Evolutionary conservation across 2,888 invertebrate species (phyloP), one percentile per base, ranked within the genome.

Genomic region (Drosophila hamatofila): DNA sequence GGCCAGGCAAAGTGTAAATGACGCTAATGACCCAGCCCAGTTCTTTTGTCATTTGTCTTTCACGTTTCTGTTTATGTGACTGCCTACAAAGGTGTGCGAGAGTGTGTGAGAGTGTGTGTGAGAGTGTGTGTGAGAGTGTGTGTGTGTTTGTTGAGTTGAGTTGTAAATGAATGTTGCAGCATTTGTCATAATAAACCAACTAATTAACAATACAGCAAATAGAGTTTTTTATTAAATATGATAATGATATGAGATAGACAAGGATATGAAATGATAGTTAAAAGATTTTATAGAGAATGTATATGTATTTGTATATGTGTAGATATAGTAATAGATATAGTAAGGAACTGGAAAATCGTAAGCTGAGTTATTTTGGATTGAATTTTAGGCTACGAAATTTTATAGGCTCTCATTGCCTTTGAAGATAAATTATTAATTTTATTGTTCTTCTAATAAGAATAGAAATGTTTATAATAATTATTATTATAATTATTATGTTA

Each of bases 1-100:
- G 61, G 78, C 58, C 54, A 69, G 76, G 59, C 69, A 81, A 88
- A 88, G 90, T 89, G 88, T 89, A 90, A 90, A 89, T 89, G 86
- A 89, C 82, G 74, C 82, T 89, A 90, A 89, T 89, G 86, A 90
- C 88, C 83, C 71, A 81, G 70, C 80, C 87, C 80, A 83, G 78
- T 83, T 86, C 68, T 66, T 81, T 64, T 78, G 84, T 84, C 88
- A 88, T 86, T 83, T 90, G 75, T 78, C 74, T 80, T 80, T 78
- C 48, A 56, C 49, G 59, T 46, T 64, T 49, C 39, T 48, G 37
- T 76, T 52, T 52, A 54, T 54, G 41, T 46, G 52, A 23, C 41
- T 16, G n/a, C 16, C 66, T 46, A 21, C 23, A 44, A 21, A 61
- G 48, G 39, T 74, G 67, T 67, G 73, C 70, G 68, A 65, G 65